Evolutionary conservation across 2,888 invertebrate genomes (phyloP), one percentile per base, ranked within the genome.

Genomic region (Chrysomela aeneicollis): DNA sequence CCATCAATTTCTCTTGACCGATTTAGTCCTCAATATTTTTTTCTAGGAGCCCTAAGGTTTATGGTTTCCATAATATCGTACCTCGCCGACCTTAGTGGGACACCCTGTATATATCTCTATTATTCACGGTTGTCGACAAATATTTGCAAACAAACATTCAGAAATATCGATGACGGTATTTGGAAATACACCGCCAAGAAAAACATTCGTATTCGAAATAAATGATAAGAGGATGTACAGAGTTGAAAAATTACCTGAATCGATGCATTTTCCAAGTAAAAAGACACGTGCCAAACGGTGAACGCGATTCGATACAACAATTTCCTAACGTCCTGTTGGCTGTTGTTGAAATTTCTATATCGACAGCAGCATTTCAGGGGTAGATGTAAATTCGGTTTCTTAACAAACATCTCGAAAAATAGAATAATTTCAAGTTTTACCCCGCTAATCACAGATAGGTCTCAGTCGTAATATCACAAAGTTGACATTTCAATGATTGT

Each of bases 281-380:
- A 88, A 49, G 90, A 89, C 60, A 89, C 90, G 73, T 90, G 88
- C 90, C 91, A 91, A 66, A 92, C 85, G 30, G 91, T 90, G 77
- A 91, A 91, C 42, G 91, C 91, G 35, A 92, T 86, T 63, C 90
- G 86, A 76, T 91, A 90, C 67, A 91, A 83, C 72, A 90, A 84
- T 64, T 87, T 86, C 10, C 88, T 87, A 53, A 88, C 86, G 73
- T 82, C 83, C 63, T 83, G 83, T 61, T 71, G 79, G 85, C 84
- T 51, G 19, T 15, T 53, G 49, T 64, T 61, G 32, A 42, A 42
- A 42, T 59, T 68, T 37, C 69, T 68, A 69, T 72, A 73, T 42
- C 69, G 67, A 63, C 75, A 75, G 63, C 71, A 75, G 68, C 73
- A 74, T 64, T 71, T 73, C 49, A 76, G 67, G 35, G 77, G 73